Conservation (phyloP, 2,888 invertebrate genomes). For the Dysmachus trigonus region DNA sequence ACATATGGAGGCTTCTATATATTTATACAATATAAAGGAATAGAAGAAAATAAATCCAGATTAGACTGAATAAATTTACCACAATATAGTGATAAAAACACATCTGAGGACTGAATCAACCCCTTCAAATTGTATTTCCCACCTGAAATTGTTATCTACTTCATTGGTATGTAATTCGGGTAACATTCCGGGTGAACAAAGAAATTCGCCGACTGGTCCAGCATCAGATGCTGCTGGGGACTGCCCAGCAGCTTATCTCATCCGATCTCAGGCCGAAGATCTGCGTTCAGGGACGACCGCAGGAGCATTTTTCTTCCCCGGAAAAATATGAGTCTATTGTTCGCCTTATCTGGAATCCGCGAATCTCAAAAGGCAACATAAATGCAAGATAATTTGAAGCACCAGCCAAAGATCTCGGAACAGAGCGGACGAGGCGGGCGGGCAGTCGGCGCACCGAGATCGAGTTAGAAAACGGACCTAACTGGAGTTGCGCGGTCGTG, state of each 20-base stretch:
- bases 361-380: conserved; percentile 31
- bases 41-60: too few species aligned
- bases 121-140: neutral
- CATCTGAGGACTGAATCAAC: neutral
- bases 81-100: neutral
- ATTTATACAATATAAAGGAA: too few species aligned
- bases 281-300: neutral
- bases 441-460: neutral
- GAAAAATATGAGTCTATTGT: conserved; percentile 35
- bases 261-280: neutral
- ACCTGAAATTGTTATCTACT: neutral
- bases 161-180: conserved; percentile 10
- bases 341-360: conserved; percentile 34
- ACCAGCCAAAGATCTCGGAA: neutral
- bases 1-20: too few species aligned
- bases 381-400: conserved; percentile 35
- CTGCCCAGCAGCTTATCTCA: neutral
- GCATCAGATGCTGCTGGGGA: neutral
- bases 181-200: neutral
- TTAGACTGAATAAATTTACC: neutral
- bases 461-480: neutral
- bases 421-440: neutral
- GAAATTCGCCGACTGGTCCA: neutral
- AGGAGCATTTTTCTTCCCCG: conserved; percentile 7
- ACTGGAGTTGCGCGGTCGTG: neutral